A percentile compares a stretch with the other conserved stretches of the same genome.
These are phyloP conservation scores for Fragum sueziense DNA, from an alignment of 2,888 invertebrate species.

Conservation along the genomic window DNA sequence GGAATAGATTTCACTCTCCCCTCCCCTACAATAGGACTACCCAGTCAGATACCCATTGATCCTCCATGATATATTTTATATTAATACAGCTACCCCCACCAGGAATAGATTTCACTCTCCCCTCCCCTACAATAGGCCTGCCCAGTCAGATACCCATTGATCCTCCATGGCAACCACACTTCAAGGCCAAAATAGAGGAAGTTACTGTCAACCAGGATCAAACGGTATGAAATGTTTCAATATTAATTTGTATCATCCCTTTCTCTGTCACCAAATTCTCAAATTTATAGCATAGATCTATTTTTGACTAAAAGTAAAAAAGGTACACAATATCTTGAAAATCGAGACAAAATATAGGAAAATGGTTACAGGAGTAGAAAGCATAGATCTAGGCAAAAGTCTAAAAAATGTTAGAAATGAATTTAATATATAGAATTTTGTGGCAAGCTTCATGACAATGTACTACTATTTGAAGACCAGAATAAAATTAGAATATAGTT, in stretches of 20 bases:
- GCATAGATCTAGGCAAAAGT: too few relatives aligned
- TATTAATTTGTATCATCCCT: not conserved
- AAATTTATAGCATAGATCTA: not conserved
- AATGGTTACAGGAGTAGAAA: too few relatives aligned
- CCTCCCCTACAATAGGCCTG: slow-evolving; percentile 99
- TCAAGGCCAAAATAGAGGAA: slow-evolving; percentile 99
- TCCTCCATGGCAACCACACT: slow-evolving; percentile 99
- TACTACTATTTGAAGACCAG: not conserved
- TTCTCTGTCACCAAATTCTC: not conserved
- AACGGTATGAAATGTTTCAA: slow-evolving; percentile 75
- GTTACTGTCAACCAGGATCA: slow-evolving; percentile 99
- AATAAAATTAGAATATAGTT: not conserved
- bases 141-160: slow-evolving; percentile 93
- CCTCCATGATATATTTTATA: slow-evolving; percentile 89
- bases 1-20: slow-evolving; percentile 99
- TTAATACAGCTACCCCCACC: slow-evolving; percentile 91
- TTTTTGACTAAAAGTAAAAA: not conserved
- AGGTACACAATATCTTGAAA: not conserved
- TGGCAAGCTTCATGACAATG: not conserved
- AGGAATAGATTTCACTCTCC: slow-evolving; percentile 98
- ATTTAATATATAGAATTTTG: not conserved
- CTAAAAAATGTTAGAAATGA: too few relatives aligned
- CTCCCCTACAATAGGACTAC: slow-evolving; percentile 98
- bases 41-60: slow-evolving; percentile 91
- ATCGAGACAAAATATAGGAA: not conserved